phyloP scores from a whole-genome alignment of 2,113 vertebrate species.

The Engystomops pustulosus region DNA sequence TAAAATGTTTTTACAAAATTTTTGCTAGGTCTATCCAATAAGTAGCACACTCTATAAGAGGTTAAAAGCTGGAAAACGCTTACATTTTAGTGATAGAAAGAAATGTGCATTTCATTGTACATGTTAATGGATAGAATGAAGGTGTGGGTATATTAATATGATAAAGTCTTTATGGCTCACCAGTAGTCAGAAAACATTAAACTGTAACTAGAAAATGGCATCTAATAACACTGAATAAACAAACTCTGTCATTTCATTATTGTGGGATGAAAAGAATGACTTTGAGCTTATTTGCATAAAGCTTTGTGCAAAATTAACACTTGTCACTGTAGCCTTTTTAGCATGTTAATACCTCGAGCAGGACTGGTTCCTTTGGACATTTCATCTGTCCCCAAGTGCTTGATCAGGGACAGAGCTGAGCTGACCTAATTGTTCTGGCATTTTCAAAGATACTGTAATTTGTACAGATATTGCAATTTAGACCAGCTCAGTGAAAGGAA shows the following conservation, averaged over 20 bases:
- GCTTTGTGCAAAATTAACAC: conserved; percentile 88
- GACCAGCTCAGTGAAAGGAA: conserved; percentile 87
- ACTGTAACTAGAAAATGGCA: conserved; percentile 81
- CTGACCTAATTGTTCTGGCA: conserved; percentile 91
- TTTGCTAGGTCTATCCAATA: background rate
- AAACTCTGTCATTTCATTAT: conserved; percentile 84
- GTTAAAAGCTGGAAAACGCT: background rate
- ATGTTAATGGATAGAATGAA: background rate
- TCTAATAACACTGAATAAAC: conserved; percentile 86
- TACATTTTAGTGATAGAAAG: background rate
- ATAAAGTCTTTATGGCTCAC: background rate
- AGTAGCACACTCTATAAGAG: background rate
- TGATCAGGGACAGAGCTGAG: conserved; percentile 85
- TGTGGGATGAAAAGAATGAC: conserved; percentile 86
- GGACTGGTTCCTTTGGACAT: conserved; percentile 88
- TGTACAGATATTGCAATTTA: conserved; percentile 95
- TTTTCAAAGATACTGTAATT: conserved; percentile 92
- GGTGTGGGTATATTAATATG: background rate
- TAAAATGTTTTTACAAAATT: background rate
- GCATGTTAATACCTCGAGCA: conserved; percentile 88
- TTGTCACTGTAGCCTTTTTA: conserved; percentile 87
- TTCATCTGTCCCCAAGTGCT: conserved; percentile 84
- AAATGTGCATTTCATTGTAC: too few species aligned
- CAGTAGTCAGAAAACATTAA: conserved; percentile 60
- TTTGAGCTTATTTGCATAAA: conserved; percentile 90